phyloP scores from a whole-genome alignment of 2,888 invertebrate species.

The Epinotia nisella region DNA sequence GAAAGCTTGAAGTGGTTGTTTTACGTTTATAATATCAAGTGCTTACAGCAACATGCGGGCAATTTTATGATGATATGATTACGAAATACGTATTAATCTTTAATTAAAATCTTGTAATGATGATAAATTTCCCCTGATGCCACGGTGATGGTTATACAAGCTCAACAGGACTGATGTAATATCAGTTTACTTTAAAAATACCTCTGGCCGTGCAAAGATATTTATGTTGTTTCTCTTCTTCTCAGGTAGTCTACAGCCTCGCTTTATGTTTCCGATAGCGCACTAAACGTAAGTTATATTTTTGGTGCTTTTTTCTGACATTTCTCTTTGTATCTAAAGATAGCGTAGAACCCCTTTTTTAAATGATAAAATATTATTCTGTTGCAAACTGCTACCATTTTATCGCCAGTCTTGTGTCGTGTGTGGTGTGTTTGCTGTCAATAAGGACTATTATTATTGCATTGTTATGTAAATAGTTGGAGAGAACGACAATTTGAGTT shows the following conservation, averaged over 20 bases:
- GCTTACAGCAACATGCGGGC: no score
- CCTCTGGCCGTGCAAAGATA: neutral
- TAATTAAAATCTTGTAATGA: slow-evolving; percentile 47
- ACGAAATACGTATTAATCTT: neutral
- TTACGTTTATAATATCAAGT: no score
- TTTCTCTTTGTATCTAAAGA: neutral
- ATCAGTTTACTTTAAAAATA: neutral
- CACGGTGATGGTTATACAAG: slow-evolving; percentile 57
- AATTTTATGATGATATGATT: no score
- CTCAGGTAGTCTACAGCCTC: slow-evolving; percentile 8
- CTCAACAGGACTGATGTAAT: slow-evolving; percentile 60
- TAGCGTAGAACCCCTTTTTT: neutral
- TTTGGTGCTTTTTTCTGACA: neutral
- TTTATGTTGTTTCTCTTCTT: neutral
- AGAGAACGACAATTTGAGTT: no score
- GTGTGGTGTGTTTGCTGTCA: no score
- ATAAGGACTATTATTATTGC: no score
- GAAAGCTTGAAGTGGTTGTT: no score
- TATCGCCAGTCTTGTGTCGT: no score
- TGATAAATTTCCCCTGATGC: slow-evolving; percentile 54
- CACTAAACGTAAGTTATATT: neutral
- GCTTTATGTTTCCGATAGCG: neutral
- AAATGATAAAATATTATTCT: neutral
- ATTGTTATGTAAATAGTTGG: no score
- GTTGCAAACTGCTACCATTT: no score